Evolutionary conservation across 2,797 vertebrate genomes (phyloP).

Genomic region (Thripadectes ignobilis): DNA sequence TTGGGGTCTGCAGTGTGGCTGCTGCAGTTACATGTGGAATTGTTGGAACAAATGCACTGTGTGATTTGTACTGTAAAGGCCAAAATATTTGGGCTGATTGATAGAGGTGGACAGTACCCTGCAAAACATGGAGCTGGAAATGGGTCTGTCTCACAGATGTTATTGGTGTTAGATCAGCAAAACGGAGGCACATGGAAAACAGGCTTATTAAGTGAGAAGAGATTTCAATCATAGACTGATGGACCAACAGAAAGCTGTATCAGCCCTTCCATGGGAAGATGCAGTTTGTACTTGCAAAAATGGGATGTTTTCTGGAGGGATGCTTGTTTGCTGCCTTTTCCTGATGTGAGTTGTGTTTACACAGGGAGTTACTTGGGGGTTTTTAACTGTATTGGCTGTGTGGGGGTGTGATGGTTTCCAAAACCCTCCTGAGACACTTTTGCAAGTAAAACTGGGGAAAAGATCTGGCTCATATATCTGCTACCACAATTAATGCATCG

Average conservation of each 20-base stretch:
- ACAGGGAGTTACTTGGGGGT: no score
- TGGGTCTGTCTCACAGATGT: neutral
- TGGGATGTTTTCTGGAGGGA: neutral
- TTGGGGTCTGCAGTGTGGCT: neutral
- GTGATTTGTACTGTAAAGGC: neutral
- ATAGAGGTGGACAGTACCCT: slow-evolving; percentile 16
- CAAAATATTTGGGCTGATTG: neutral
- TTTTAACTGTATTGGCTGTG: neutral
- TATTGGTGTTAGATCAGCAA: neutral
- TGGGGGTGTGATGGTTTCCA: neutral
- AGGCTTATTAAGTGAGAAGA: neutral
- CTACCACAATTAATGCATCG: neutral
- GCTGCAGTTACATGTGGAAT: neutral
- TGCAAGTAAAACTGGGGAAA: neutral
- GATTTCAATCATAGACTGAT: neutral
- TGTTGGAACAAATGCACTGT: neutral
- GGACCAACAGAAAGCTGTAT: neutral
- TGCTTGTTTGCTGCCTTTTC: neutral
- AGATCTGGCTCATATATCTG: neutral
- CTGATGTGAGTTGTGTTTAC: neutral
- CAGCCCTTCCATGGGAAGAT: neutral
- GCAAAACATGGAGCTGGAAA: neutral
- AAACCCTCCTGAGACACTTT: neutral
- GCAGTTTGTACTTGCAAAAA: neutral
- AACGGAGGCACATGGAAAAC: slow-evolving; percentile 19